Base-by-base conservation (phyloP, 1,140 invertebrate species). In the Cheumatopsyche charites region DNA sequence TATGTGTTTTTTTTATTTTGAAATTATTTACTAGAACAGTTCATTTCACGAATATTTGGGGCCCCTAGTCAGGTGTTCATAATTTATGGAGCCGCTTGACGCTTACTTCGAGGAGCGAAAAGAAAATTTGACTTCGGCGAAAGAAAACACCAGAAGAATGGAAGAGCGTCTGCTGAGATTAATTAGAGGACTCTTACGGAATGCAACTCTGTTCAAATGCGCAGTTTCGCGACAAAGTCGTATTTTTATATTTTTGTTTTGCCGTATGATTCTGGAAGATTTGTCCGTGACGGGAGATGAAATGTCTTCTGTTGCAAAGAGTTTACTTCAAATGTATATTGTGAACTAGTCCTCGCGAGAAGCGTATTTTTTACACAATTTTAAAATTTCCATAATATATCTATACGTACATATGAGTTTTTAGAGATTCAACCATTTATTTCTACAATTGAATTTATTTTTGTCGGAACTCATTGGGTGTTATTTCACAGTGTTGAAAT, bases 391-490 rank as follows among this genome's bases (percentile, higher is more conserved):
- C n/a, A n/a, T n/a, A n/a, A n/a, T n/a, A n/a, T n/a, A n/a, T n/a
- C n/a, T n/a, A n/a, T n/a, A n/a, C n/a, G n/a, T n/a, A n/a, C n/a
- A n/a, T n/a, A n/a, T n/a, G n/a, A n/a, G n/a, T n/a, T n/a, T n/a
- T n/a, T n/a, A n/a, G n/a, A n/a, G n/a, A n/a, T n/a, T n/a, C n/a
- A n/a, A n/a, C n/a, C n/a, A n/a, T n/a, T n/a, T n/a, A n/a, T n/a
- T n/a, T n/a, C n/a, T 71, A 71, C 58, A 47, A 71, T n/a, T n/a
- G n/a, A 71, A 62, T 71, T 71, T 71, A 62, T 71, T 26, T 17
- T 19, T 41, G 29, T 29, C 43, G 29, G n/a, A 29, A 71, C 15
- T 71, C 69, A 71, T 63, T 63, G 69, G 62, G 62, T 65, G 43
- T 65, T 65, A 36, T 65, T 62, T 42, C 17, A 65, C 25, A n/a